A percentile compares a stretch with the other conserved stretches of the same genome.
Conservation (phyloP, 1,140 invertebrate genomes). For the Rhagoletis pomonella region DNA sequence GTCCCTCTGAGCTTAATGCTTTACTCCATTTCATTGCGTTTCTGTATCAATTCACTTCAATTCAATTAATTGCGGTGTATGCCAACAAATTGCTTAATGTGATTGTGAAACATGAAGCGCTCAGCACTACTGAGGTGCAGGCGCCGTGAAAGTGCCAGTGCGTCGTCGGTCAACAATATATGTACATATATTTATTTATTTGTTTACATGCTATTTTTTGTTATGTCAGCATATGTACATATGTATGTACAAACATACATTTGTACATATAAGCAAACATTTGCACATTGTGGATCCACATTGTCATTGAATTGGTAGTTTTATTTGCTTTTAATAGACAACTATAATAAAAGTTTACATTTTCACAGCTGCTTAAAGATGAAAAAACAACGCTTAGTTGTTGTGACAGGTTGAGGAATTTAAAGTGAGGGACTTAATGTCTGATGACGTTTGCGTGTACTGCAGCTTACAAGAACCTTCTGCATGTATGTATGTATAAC, state of each 20-base stretch:
- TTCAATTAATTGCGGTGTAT: slow-evolving; percentile 49
- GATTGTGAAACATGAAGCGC: slow-evolving; percentile 47
- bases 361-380: no score
- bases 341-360: background rate
- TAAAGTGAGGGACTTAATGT: background rate
- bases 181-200: background rate
- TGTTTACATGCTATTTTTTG: slow-evolving; percentile 8
- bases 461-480: no score
- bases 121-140: background rate
- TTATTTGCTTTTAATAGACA: background rate
- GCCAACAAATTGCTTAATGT: slow-evolving; percentile 51
- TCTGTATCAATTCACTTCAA: slow-evolving; percentile 26
- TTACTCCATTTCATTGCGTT: slow-evolving; percentile 9
- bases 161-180: background rate
- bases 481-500: no score
- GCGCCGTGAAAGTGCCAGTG: background rate
- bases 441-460: no score
- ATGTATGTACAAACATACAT: background rate
- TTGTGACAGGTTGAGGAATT: background rate
- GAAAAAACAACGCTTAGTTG: no score
- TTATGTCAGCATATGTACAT: slow-evolving; percentile 20
- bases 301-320: background rate
- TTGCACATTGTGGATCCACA: background rate
- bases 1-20: background rate
- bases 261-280: background rate